phyloP scores from a whole-genome alignment of 2,113 vertebrate species.

The Eulacestoma nigropectus region DNA sequence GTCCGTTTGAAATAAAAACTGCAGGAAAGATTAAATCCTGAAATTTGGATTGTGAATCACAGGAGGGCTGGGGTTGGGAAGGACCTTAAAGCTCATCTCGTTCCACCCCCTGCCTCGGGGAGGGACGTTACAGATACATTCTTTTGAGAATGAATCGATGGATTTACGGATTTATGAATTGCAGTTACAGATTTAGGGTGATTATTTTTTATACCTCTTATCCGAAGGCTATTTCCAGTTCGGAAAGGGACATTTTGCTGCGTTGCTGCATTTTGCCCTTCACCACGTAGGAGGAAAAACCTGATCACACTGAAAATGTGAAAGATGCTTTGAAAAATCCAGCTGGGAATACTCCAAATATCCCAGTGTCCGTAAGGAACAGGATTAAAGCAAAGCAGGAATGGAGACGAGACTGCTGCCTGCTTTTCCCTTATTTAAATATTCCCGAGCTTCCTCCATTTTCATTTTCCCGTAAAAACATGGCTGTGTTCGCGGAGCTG shows the following conservation, averaged over 20 bases:
- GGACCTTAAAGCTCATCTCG: not conserved
- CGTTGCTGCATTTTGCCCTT: not conserved
- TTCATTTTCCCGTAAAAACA: constrained; percentile 72
- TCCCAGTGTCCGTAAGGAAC: not conserved
- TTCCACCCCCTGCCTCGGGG: not conserved
- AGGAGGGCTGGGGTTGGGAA: not conserved
- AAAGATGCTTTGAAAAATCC: not conserved
- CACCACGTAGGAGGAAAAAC: not conserved
- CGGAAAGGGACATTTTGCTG: not conserved
- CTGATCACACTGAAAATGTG: fast-evolving
- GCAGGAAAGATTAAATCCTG: not conserved
- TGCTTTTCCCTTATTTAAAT: constrained; percentile 63
- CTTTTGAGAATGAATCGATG: not conserved
- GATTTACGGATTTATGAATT: not conserved
- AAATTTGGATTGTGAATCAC: not conserved
- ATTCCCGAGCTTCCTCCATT: constrained; percentile 78
- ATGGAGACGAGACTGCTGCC: not conserved
- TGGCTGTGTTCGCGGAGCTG: constrained; percentile 57
- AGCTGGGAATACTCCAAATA: not conserved
- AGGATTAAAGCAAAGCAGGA: not conserved
- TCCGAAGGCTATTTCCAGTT: not conserved
- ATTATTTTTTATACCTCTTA: not conserved
- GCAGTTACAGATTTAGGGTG: not conserved
- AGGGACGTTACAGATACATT: not conserved
- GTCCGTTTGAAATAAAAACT: not conserved